Evolutionary conservation across 2,113 vertebrate genomes (phyloP), one percentile per base, ranked within the genome.

Genomic region (Aepyceros melampus): DNA sequence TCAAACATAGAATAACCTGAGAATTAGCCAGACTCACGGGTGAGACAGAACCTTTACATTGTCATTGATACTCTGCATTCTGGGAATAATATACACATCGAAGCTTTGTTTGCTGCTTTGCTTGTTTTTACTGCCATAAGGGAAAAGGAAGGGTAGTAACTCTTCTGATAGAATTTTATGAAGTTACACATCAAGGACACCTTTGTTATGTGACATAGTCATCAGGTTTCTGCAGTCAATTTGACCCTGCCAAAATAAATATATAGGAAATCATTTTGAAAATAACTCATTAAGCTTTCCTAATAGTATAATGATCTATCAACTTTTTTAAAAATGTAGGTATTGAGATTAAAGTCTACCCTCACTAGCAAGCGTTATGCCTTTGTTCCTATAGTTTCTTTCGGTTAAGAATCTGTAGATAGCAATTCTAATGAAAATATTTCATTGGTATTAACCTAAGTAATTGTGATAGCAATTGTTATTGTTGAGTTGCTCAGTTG

Each of bases 211-310:
- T 85, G 36, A 43, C 81, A 9, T 47, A 71, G 81, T 85, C 40
- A 51, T 92, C 45, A 74, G 11, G 29, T 71, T 95, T 95, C 45
- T 49, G 31, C 12, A 79, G 55, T 86, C 49, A 62, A 1, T 12
- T 78, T 87, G 74, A 27, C 40, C 7, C 47, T 95, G 84, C 88
- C 58, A 97, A 85, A 94, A n/a, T 58, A 95, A 96, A 93, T 67
- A 83, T 13, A 55, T 76, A 83, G 43, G 31, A 92, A 92, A n/a
- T 12, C 31, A 27, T 71, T 93, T 7, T 60, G 64, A 87, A 94
- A 94, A 31, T 40, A 94, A 78, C 51, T 78, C 5, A 15, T 82
- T 97, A 67, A 55, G 43, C 58, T 49, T 96, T 33, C 45, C 85
- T 71, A 76, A 67, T 86, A 76, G 55, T 92, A 62, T 64, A 17